Evolutionary conservation across 2,797 vertebrate species (phyloP).

Genomic region (Nasua narica): DNA sequence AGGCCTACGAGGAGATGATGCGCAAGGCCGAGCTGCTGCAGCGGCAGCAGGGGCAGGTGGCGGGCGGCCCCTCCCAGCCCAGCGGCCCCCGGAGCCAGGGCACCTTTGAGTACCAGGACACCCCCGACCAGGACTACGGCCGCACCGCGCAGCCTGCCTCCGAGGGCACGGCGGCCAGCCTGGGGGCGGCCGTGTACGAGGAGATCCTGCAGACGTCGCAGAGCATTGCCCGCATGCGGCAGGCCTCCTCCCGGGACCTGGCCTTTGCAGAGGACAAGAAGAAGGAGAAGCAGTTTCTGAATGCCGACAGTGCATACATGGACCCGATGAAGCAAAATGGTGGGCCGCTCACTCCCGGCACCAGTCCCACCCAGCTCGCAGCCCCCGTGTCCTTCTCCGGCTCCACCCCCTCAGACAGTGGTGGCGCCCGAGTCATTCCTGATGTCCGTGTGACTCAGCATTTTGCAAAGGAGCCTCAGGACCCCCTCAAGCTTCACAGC

Average conservation of each 20-base stretch:
- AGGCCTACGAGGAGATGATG: conserved; percentile 99
- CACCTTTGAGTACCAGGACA: conserved; percentile 88
- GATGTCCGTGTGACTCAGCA: conserved; percentile 94
- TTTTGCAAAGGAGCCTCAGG: conserved; percentile 94
- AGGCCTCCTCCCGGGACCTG: conserved; percentile 83
- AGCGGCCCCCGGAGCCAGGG: conserved; percentile 81
- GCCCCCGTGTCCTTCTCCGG: conserved; percentile 93
- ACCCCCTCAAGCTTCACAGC: conserved; percentile 89
- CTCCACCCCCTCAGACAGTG: conserved; percentile 85
- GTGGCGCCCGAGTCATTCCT: conserved; percentile 86
- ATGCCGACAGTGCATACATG: conserved; percentile 90
- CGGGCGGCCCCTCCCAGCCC: conserved; percentile 81
- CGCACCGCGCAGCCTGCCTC: conserved; percentile 83
- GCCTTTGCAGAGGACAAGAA: conserved; percentile 80
- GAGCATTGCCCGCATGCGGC: conserved; percentile 85
- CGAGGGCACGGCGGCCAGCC: conserved; percentile 84
- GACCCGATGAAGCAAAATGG: conserved; percentile 95
- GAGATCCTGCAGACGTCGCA: conserved; percentile 92
- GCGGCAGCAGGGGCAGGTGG: conserved; percentile 87
- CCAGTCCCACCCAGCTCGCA: conserved; percentile 95
- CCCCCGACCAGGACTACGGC: conserved; percentile 86
- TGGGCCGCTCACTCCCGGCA: conserved; percentile 94
- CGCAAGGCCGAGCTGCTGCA: conserved; percentile 97
- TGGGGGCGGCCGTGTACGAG: conserved; percentile 89
- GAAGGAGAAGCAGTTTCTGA: conserved; percentile 91